A percentile compares a stretch with the other conserved stretches of the same genome.
phyloP scores from a whole-genome alignment of 2,888 invertebrate species.

The Corythucha ciliata region DNA sequence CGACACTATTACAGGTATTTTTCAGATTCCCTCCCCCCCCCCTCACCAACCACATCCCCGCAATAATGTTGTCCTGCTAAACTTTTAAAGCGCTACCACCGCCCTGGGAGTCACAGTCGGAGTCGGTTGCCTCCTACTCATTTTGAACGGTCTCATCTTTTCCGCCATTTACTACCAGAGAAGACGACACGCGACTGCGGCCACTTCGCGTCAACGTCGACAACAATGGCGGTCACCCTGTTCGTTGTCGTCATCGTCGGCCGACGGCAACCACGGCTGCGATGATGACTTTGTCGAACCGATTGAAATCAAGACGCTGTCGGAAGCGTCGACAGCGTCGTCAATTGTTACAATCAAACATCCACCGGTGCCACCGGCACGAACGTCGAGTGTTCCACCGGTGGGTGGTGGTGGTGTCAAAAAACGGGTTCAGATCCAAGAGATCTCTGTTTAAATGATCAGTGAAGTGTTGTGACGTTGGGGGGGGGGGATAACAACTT shows the following conservation, averaged over 20 bases:
- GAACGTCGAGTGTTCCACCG: conserved; percentile 35
- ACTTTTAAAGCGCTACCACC: conserved; percentile 68
- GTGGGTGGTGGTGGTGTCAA: conserved; percentile 51
- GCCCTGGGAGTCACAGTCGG: conserved; percentile 68
- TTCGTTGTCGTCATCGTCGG: conserved; percentile 33
- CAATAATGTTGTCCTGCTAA: no score
- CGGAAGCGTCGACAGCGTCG: conserved; percentile 16
- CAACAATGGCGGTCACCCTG: conserved; percentile 43
- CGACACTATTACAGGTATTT: conserved; percentile 50
- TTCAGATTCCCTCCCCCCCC: no score
- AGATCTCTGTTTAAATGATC: conserved; percentile 64
- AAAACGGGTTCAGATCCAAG: conserved; percentile 71
- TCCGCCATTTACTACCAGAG: conserved; percentile 67
- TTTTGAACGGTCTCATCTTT: conserved; percentile 64
- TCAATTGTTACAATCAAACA: conserved; percentile 17
- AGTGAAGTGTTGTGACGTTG: no score
- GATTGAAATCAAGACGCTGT: conserved; percentile 21
- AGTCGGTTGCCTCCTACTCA: conserved; percentile 60
- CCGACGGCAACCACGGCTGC: conserved; percentile 30
- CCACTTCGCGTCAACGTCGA: no score
- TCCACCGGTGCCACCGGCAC: conserved; percentile 29
- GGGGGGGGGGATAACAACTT: no score
- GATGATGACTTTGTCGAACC: conserved; percentile 15
- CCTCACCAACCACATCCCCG: no score
- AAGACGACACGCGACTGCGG: no score